Base-by-base conservation (phyloP, 2,113 vertebrate genomes). In the Psilopogon haemacephalus region DNA sequence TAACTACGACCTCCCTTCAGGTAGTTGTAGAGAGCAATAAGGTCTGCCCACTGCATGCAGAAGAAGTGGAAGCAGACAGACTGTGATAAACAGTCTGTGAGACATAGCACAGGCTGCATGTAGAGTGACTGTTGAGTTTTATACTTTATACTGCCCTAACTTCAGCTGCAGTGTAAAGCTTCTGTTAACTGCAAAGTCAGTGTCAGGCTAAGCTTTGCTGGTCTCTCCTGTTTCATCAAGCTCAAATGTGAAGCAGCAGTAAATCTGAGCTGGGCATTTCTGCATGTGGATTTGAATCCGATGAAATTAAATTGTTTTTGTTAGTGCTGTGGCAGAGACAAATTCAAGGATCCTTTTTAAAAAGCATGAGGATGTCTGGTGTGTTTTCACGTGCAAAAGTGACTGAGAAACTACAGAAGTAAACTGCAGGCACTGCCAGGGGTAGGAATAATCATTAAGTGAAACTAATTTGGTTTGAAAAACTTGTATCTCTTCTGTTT, bases 171-270 rank as follows among this genome's bases (percentile, higher is more conserved):
- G 24, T 1, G 0, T n/a, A 35, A 44, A 27, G 26, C 52, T 68
- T 48, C 42, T 64, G 19, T 68, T 86, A 74, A 30, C 35, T 82
- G 38, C n/a, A 58, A 42, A 52, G 77, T 58, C 59, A 48, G 44
- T 24, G 59, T 84, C 67, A 52, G 0, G 19, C 27, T 82, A 8
- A 54, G 55, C 8, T 89, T 65, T 83, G 40, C 19, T 80, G 55
- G 16, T 11, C 24, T 88, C 5, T 3, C 8, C 0, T 1, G 0
- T 50, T 88, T 58, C 30, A 55, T 32, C 19, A 70, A 67, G 30
- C 23, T 76, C 40, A 32, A 40, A 26, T 0, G 1, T 55, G 52
- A 83, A 68, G 20, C 9, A 20, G 26, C 40, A 59, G 14, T 59
- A 26, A 40, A 17, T 38, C 75, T 55, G 56, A 55, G 33, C 50